Percentiles rank a stretch among this genome's conserved stretches.
These are phyloP conservation scores for Nycticebus coucang DNA, from an alignment of 2,113 vertebrate species.

Conservation along the genomic window DNA sequence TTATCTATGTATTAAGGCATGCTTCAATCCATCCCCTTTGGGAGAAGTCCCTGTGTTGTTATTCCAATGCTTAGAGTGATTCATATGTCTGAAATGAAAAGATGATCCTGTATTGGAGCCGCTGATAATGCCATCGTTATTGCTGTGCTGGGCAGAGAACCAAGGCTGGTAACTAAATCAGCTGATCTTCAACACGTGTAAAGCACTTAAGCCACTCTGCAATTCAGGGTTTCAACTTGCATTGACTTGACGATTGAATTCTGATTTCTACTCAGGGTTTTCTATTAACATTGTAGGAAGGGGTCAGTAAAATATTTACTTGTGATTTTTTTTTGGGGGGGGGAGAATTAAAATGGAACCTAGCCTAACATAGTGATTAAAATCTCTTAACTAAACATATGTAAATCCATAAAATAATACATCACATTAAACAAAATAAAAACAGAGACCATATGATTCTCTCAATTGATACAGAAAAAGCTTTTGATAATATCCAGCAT, in stretches of 20 bases:
- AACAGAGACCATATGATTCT: no score
- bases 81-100: slow-evolving; percentile 62
- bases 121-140: background rate
- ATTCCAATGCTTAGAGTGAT: slow-evolving; percentile 30
- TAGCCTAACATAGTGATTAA: background rate
- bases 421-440: no score
- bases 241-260: slow-evolving; percentile 30
- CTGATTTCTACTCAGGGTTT: slow-evolving; percentile 58
- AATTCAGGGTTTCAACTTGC: slow-evolving; percentile 52
- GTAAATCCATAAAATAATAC: no score
- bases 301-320: background rate
- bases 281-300: slow-evolving; percentile 16
- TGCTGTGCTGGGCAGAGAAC: slow-evolving; percentile 39
- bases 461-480: no score
- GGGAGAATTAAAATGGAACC: background rate
- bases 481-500: no score
- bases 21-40: background rate
- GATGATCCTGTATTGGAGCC: background rate
- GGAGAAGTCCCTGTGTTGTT: background rate
- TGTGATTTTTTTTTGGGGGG: background rate
- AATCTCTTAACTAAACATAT: background rate
- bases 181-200: slow-evolving; percentile 55
- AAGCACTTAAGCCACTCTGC: slow-evolving; percentile 58
- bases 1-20: slow-evolving; percentile 31
- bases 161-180: background rate